Conservation (phyloP, 2,888 invertebrate species). For the Clitarchus hookeri region DNA sequence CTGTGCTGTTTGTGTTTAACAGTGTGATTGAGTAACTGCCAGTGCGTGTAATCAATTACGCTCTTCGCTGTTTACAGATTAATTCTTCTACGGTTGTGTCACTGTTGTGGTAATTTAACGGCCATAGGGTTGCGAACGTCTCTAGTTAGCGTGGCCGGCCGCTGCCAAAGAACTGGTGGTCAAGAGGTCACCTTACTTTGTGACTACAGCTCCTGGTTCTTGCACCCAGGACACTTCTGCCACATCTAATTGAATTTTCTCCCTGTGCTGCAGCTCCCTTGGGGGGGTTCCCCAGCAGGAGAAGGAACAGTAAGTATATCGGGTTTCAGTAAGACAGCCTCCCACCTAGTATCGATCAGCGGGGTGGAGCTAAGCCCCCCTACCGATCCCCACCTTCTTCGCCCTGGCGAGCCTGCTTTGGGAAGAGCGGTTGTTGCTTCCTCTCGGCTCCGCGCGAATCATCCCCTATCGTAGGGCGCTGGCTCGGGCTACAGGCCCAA, state of each 20-base stretch:
- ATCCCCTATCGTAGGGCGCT: too few relatives aligned
- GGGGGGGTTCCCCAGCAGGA: background rate
- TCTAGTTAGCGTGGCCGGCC: too few relatives aligned
- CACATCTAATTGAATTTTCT: slow-evolving; percentile 9
- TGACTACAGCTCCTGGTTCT: background rate
- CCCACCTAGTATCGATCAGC: slow-evolving; percentile 2
- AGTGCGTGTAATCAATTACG: too few relatives aligned
- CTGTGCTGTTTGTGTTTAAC: too few relatives aligned
- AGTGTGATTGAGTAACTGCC: too few relatives aligned
- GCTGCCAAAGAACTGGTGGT: too few relatives aligned
- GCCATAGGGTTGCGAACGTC: too few relatives aligned
- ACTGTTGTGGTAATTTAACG: too few relatives aligned
- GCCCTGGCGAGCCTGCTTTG: background rate
- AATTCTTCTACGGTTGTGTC: too few relatives aligned
- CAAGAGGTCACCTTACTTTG: background rate
- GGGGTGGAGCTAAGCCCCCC: background rate
- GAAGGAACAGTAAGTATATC: slow-evolving; percentile 2
- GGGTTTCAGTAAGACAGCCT: slow-evolving; percentile 3
- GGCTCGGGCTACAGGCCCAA: background rate
- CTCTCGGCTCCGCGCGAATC: background rate
- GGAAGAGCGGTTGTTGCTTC: background rate
- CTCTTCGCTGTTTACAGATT: too few relatives aligned
- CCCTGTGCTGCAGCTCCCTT: background rate
- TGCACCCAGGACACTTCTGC: slow-evolving; percentile 4
- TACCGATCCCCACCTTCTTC: background rate